Evolutionary conservation across 2,888 invertebrate genomes (phyloP).

Genomic region (Calameuta filiformis): DNA sequence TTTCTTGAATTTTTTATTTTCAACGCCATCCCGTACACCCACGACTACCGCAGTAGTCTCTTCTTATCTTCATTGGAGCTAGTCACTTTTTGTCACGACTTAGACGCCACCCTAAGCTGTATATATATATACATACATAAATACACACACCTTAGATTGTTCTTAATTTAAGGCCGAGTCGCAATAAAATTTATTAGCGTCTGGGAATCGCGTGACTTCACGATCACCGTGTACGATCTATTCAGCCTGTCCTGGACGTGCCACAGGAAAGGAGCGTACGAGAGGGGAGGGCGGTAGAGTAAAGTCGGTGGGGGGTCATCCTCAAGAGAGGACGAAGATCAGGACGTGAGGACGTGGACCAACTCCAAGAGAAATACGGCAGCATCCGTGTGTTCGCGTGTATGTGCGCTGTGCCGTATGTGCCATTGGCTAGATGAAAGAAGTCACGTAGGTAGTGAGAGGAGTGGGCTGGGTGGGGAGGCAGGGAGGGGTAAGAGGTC

Average conservation of each 20-base stretch:
- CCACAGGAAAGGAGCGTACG: background rate
- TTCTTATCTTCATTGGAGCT: constrained; percentile 5
- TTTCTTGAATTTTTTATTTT: background rate
- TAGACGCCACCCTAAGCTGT: background rate
- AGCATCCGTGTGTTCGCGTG: background rate
- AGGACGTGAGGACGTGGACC: background rate
- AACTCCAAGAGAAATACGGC: background rate
- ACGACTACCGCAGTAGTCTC: background rate
- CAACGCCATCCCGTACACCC: constrained; percentile 6
- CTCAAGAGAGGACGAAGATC: constrained; percentile 2
- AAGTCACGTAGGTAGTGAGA: background rate
- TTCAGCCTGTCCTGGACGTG: constrained; percentile 4
- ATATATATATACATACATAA: background rate
- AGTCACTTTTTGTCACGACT: constrained; percentile 13
- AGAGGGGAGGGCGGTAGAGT: background rate
- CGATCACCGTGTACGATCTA: constrained; percentile 16
- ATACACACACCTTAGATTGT: constrained; percentile 4
- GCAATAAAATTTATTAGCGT: constrained; percentile 13
- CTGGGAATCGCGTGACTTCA: constrained; percentile 17
- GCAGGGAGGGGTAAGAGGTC: background rate
- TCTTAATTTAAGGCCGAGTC: constrained; percentile 16
- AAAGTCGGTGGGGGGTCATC: background rate
- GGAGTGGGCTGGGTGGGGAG: too few relatives aligned
- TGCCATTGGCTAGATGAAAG: background rate
- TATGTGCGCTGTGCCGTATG: background rate